A percentile compares a stretch with the other conserved stretches of the same genome.
These are phyloP conservation scores for Amazona vittata DNA, from an alignment of 2,113 vertebrate genomes.

Conservation along the genomic window DNA sequence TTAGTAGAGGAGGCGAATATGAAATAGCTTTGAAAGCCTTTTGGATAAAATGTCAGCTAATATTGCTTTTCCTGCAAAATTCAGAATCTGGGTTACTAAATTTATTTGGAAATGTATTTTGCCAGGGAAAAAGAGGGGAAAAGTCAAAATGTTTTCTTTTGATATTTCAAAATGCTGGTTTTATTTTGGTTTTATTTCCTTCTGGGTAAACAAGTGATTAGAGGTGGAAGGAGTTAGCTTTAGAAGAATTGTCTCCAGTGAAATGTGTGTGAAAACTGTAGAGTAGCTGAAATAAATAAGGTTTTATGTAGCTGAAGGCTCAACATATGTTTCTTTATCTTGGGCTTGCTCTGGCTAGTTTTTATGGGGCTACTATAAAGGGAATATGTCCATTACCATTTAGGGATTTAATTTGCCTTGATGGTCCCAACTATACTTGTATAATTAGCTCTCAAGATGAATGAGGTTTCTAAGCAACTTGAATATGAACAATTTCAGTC, in stretches of 20 bases:
- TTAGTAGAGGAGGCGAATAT: neutral
- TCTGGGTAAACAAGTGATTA: neutral
- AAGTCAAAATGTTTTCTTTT: neutral
- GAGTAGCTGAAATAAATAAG: neutral
- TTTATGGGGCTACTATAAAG: neutral
- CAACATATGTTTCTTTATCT: neutral
- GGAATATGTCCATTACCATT: slow-evolving; percentile 38
- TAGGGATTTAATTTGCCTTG: slow-evolving; percentile 64
- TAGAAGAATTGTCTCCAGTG: neutral
- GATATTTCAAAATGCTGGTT: neutral
- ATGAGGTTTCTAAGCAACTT: slow-evolving; percentile 50
- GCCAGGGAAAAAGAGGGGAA: neutral
- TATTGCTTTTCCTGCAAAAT: neutral
- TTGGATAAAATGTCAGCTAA: neutral
- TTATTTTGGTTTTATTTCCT: neutral
- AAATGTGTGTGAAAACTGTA: neutral
- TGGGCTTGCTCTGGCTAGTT: neutral
- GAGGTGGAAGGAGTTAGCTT: neutral
- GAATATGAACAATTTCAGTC: neutral
- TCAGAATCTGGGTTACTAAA: neutral
- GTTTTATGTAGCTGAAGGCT: neutral
- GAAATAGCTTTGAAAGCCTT: neutral
- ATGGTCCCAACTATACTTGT: slow-evolving; percentile 24
- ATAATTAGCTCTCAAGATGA: slow-evolving; percentile 62
- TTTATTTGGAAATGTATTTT: neutral